Base-by-base conservation (phyloP, 1,140 invertebrate genomes). In the Eurosta solidaginis region DNA sequence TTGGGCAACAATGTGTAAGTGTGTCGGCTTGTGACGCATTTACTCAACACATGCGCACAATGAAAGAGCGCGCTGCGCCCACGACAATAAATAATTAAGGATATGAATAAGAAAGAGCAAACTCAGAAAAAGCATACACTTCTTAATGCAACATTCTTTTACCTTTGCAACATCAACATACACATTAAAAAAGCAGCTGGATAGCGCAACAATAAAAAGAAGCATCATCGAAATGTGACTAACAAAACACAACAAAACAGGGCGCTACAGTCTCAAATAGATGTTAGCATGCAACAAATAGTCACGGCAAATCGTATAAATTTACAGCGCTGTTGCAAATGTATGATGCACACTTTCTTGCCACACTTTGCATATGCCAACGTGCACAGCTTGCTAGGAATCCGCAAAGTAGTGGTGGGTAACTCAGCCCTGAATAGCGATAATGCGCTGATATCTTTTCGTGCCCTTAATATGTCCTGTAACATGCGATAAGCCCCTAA, bases 131-230 rank as follows among this genome's bases (percentile, higher is more conserved):
- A 10, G 1, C 33, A 68, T 14, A 20, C 27, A 40, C 36, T 29
- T 68, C 7, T 36, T 3, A 40, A 47, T 0, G 33, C n/a, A 68
- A 42, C 59, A 68, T 40, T 68, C 50, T 22, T 68, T 33, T 25
- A 9, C 29, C 27, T n/a, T n/a, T n/a, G 22, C 59, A n/a, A 22
- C 59, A 68, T 40, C 33, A 68, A 17, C 59, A 68, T 68, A n/a
- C n/a, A n/a, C n/a, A n/a, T n/a, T n/a, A 40, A 68, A 68, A 68
- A 40, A 68, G 59, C 59, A 68, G 59, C 59, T 68, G 59, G 29
- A 68, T 9, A 68, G 59, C 27, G 59, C 36, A 68, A 68, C 59
- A 68, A 68, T 68, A 68, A 68, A 68, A 29, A 20, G 59, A n/a
- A 29, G 59, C 59, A 33, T 40, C 59, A 68, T 68, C 59, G 40